A percentile compares a stretch with the other conserved stretches of the same genome.
phyloP scores from a whole-genome alignment of 2,888 invertebrate genomes.

The Drosophila subsilvestris region DNA sequence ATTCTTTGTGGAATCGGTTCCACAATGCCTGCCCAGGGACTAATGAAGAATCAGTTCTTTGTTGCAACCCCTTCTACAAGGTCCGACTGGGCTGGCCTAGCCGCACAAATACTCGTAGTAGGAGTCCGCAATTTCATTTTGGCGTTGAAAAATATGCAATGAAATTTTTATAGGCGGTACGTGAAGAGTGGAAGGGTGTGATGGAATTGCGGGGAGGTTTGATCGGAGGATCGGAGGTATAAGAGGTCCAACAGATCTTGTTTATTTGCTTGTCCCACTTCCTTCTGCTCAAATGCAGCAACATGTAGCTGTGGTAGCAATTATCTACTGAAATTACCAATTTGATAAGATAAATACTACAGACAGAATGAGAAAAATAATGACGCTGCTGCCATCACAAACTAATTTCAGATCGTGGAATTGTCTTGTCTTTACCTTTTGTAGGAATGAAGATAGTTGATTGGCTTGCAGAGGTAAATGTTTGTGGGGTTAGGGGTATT shows the following conservation, averaged over 20 bases:
- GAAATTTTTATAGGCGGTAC: conserved; percentile 45
- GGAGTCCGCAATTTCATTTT: conserved; percentile 52
- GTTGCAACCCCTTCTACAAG: too few species aligned
- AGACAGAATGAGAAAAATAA: not conserved
- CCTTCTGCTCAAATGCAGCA: too few species aligned
- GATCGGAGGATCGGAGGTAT: too few species aligned
- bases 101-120: not conserved
- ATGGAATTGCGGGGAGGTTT: not conserved
- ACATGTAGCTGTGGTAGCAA: not conserved
- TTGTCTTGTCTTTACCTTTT: not conserved
- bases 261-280: too few species aligned
- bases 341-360: not conserved
- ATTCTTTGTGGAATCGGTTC: too few species aligned
- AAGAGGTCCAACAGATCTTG: too few species aligned
- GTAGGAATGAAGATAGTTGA: not conserved
- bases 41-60: too few species aligned
- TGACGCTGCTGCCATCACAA: not conserved
- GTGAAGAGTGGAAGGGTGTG: not conserved
- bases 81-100: too few species aligned
- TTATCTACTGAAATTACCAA: not conserved
- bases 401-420: not conserved
- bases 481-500: not conserved
- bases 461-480: too few species aligned
- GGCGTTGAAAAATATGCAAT: conserved; percentile 70
- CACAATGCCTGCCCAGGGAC: too few species aligned